Base-by-base conservation (phyloP, 2,797 vertebrate species). In the Carapus acus region DNA sequence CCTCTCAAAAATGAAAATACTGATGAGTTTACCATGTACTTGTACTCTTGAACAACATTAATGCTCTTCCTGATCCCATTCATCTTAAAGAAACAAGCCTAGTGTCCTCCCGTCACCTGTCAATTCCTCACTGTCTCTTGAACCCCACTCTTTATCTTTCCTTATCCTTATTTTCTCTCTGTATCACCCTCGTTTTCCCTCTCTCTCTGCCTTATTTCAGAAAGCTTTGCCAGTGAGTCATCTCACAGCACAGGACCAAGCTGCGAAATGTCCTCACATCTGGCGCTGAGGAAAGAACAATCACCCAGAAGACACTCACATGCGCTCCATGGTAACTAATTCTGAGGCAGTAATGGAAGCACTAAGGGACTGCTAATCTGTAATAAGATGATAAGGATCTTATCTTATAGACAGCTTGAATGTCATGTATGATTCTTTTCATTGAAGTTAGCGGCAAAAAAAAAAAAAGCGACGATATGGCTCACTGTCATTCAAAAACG, bases 11-110 rank as follows among this genome's bases (percentile, higher is more conserved):
- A 36, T 15, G 2, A 33, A 33, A 33, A 7, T 33, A 15, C 34
- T n/a, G n/a, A 36, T n/a, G 13, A 36, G 34, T 15, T 15, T 4
- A 36, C n/a, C 34, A 15, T n/a, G 50, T 56, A 57, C 7, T 36
- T 63, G 50, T 54, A 52, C 67, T 63, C 50, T 62, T 76, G 72
- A 72, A 73, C 71, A 65, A 76, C 73, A 79, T 67, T 21, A 23
- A 4, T 13, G 62, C 64, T 50, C 54, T 67, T 61, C 54, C 58
- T 73, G 70, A 60, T 65, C 71, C 47, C 51, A 62, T 67, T 56
- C 40, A 58, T 40, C 65, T 61, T 58, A 65, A 33, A 48, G 36
- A 65, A 57, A 62, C 45, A 62, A 56, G 44, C 37, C 50, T 31
- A 46, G 43, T 52, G 43, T 48, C 27, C 43, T 61, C 44, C 38